Conservation (phyloP, 2,888 invertebrate genomes). For the Pollenia griseotomentosa region DNA sequence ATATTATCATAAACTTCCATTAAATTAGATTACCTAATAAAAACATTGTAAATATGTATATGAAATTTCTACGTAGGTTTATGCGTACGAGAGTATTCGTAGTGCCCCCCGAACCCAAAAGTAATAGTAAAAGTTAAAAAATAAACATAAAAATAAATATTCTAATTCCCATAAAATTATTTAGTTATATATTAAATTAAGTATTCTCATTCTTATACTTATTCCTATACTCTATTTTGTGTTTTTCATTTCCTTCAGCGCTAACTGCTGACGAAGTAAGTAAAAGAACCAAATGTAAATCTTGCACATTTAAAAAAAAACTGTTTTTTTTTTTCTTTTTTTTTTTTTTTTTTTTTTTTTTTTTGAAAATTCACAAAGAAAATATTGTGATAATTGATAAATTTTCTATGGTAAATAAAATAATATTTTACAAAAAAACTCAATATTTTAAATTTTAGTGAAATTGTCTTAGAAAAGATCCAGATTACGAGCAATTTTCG, state of each 20-base stretch:
- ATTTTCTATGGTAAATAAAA: too few relatives aligned
- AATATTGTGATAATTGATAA: too few relatives aligned
- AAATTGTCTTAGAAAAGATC: too few relatives aligned
- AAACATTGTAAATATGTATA: slow-evolving; percentile 36
- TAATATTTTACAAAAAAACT: too few relatives aligned
- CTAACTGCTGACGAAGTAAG: background rate
- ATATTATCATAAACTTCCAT: slow-evolving; percentile 77
- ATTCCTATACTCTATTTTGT: slow-evolving; percentile 41
- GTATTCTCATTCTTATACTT: slow-evolving; percentile 35
- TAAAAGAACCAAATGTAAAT: too few relatives aligned
- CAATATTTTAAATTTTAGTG: too few relatives aligned
- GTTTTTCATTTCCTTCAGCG: slow-evolving; percentile 26
- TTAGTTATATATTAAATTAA: slow-evolving; percentile 71
- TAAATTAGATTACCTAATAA: slow-evolving; percentile 81
- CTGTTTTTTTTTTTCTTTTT: too few relatives aligned
- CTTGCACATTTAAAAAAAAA: slow-evolving; percentile 22
- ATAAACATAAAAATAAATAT: slow-evolving; percentile 77
- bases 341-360: background rate
- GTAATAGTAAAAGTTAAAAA: slow-evolving; percentile 25
- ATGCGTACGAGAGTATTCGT: slow-evolving; percentile 8
- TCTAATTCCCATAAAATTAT: slow-evolving; percentile 75
- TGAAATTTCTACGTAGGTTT: slow-evolving; percentile 18
- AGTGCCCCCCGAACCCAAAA: background rate
- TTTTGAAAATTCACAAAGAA: background rate
- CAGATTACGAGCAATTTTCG: too few relatives aligned